Conservation (phyloP, 1,140 invertebrate genomes). For the Dendroctonus valens region DNA sequence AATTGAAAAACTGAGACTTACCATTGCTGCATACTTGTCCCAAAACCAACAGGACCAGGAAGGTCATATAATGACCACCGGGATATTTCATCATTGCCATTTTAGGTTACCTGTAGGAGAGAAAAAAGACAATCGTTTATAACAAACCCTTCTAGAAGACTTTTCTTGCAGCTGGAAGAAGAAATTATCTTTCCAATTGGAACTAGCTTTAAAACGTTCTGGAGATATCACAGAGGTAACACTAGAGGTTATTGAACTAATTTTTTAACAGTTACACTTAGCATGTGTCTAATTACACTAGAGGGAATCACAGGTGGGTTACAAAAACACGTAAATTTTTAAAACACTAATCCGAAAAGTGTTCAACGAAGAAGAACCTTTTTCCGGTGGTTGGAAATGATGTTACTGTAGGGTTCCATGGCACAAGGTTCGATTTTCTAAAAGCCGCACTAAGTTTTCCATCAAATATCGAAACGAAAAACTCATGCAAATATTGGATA, state of each 20-base stretch:
- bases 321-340: background rate
- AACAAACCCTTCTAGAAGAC: slow-evolving; percentile 37
- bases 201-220: background rate
- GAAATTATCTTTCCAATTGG: background rate
- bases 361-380: slow-evolving; percentile 27
- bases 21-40: slow-evolving; percentile 44
- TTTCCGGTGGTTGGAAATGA: slow-evolving; percentile 42
- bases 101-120: slow-evolving; percentile 37
- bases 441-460: too few species aligned
- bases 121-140: slow-evolving; percentile 37
- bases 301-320: slow-evolving; percentile 20
- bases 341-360: slow-evolving; percentile 8
- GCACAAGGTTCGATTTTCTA: too few species aligned
- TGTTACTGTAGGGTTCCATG: slow-evolving; percentile 34
- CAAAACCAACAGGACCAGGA: slow-evolving; percentile 40
- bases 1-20: slow-evolving; percentile 37
- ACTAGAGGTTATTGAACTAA: slow-evolving; percentile 24
- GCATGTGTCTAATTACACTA: background rate
- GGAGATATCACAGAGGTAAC: slow-evolving; percentile 38
- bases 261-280: slow-evolving; percentile 8
- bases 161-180: background rate
- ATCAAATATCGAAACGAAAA: too few species aligned
- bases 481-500: too few species aligned
- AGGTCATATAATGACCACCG: slow-evolving; percentile 39
- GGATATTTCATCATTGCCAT: slow-evolving; percentile 40